Percentiles rank a stretch among this genome's conserved stretches.
Evolutionary conservation across 92 coral and sea anemone genomes (phyloP).

Genomic region (Phenganax stokvisi): DNA sequence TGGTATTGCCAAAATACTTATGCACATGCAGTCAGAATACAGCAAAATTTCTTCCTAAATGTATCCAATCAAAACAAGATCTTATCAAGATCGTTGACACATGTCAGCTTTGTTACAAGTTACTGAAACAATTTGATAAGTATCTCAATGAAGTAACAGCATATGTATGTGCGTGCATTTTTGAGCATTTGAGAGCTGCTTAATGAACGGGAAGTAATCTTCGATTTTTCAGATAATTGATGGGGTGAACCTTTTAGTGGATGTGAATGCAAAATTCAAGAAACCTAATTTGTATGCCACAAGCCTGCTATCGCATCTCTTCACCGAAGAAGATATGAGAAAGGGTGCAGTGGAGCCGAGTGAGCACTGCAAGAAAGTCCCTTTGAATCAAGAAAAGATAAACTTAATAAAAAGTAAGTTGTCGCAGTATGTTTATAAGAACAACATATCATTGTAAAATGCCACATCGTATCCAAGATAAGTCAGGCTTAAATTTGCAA

Average conservation of each 20-base stretch:
- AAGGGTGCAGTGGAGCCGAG: conserved; percentile 39
- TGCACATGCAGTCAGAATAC: background rate
- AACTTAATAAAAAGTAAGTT: conserved; percentile 32
- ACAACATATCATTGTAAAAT: no score
- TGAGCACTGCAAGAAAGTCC: conserved; percentile 23
- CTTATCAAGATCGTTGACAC: no score
- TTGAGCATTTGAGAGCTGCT: background rate
- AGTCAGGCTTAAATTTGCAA: no score
- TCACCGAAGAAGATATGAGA: conserved; percentile 50
- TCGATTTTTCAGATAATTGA: background rate
- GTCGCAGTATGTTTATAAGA: no score
- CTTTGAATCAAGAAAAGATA: conserved; percentile 41
- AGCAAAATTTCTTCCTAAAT: no score
- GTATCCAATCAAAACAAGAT: no score
- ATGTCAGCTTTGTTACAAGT: no score
- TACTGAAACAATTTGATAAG: no score
- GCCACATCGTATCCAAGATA: no score
- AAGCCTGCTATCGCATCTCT: conserved; percentile 33
- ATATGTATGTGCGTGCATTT: background rate
- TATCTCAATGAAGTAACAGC: no score
- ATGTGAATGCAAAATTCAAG: conserved; percentile 38
- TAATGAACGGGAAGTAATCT: background rate
- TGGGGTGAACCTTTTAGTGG: conserved; percentile 37
- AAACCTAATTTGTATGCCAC: conserved; percentile 53
- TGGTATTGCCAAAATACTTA: background rate